Evolutionary conservation across 2,113 vertebrate species (phyloP).

Genomic region (Crotalus tigris): DNA sequence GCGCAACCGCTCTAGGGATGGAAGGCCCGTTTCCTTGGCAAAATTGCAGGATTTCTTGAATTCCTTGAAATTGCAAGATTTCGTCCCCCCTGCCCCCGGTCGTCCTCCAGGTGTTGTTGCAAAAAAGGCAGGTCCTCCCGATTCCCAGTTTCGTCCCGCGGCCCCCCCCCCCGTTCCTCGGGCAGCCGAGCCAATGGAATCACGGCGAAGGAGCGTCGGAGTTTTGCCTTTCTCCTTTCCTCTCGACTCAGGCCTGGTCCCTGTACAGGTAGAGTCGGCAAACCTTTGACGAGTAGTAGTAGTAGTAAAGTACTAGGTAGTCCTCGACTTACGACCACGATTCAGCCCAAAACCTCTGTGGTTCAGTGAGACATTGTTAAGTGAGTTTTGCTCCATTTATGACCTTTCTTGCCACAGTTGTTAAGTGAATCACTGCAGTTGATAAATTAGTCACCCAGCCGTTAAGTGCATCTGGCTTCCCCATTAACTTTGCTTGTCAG

Average conservation of each 20-base stretch:
- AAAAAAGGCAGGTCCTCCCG: neutral
- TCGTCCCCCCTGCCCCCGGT: neutral
- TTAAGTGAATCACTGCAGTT: neutral
- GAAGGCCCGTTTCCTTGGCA: neutral
- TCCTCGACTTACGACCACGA: neutral
- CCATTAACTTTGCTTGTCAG: neutral
- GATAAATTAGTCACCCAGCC: neutral
- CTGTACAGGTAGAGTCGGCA: neutral
- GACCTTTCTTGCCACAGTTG: neutral
- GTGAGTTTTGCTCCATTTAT: neutral
- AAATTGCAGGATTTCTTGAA: neutral
- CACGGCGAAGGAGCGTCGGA: neutral
- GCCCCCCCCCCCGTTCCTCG: fast-evolving
- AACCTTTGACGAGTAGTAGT: neutral
- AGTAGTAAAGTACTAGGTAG: neutral
- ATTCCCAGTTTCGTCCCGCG: neutral
- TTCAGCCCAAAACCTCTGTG: neutral
- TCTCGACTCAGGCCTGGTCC: neutral
- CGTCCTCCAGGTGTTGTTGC: neutral
- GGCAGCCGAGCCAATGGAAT: neutral
- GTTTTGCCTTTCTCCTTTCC: neutral
- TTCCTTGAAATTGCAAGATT: neutral
- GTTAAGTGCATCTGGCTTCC: neutral
- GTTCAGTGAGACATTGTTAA: neutral
- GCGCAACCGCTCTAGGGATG: neutral